Base-by-base conservation (phyloP, 2,113 vertebrate genomes). In the Lepus timidus region DNA sequence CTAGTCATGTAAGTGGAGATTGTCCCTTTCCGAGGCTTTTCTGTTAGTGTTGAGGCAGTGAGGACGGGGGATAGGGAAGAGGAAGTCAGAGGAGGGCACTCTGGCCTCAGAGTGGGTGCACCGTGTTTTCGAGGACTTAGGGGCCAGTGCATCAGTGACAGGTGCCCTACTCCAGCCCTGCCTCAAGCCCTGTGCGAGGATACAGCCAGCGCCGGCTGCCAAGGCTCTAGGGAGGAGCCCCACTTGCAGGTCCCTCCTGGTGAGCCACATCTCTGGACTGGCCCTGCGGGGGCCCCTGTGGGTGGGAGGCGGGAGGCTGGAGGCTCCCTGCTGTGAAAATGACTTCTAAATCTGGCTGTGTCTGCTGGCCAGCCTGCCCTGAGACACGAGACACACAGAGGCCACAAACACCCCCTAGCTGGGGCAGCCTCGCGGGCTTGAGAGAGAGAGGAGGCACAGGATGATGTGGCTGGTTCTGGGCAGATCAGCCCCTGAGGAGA, bases 251-350 rank as follows among this genome's bases (percentile, higher is more conserved):
- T 86, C 68, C 89, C 80, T 55, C 87, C 71, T 87, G 92, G 68
- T 61, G 55, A 97, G 73, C 74, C 74, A n/a, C 94, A 95, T 96
- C 96, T 95, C 80, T 88, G 90, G 73, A 44, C 95, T 91, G 94
- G 79, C 74, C 94, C 78, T 12, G 65, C 52, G 39, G 78, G 78
- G 64, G 44, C 44, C 73, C 85, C 90, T 95, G 97, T 97, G 96
- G 96, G 97, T 97, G 96, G 97, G 81, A 97, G 70, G 92, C 83
- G 96, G 97, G 81, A 97, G 70, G 92, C 83, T 96, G 88, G 78
- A 91, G 90, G 82, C 96, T 96, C 97, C 98, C 98, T 96, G 97
- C 98, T 97, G 97, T 3, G 97, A 98, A 97, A 98, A 97, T 96
- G 97, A 97, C 96, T 97, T 96, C 97, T 98, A 98, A 98, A 98